phyloP scores from a whole-genome alignment of 2,113 vertebrate species.

The Lophochroa leadbeateri region DNA sequence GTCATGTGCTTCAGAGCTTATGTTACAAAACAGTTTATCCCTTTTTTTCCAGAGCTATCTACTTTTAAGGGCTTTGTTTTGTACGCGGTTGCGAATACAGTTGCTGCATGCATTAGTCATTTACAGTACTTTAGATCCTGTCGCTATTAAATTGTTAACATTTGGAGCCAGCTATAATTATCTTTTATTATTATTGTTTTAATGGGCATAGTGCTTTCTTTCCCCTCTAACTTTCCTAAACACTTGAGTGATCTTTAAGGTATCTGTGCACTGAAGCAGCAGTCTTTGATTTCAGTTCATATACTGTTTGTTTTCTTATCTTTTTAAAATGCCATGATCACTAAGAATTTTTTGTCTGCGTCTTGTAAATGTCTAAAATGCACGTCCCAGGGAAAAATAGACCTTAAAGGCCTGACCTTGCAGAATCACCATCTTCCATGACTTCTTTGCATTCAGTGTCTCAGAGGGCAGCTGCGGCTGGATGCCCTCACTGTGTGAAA shows the following conservation, averaged over 20 bases:
- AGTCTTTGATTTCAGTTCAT: neutral
- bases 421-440: neutral
- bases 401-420: neutral
- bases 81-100: neutral
- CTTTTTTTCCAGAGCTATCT: slow-evolving; percentile 21
- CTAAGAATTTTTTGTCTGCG: neutral
- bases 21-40: slow-evolving; percentile 4
- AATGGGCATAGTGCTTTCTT: slow-evolving; percentile 21
- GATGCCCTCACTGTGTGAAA: accelerated
- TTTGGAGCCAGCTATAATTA: slow-evolving; percentile 63
- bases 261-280: neutral
- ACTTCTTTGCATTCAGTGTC: neutral
- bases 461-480: neutral
- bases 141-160: slow-evolving; percentile 53
- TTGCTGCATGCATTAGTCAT: slow-evolving; percentile 58
- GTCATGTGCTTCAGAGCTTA: neutral
- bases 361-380: neutral
- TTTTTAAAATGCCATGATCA: neutral
- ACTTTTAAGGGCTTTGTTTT: slow-evolving; percentile 63
- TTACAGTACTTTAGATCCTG: slow-evolving; percentile 57
- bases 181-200: slow-evolving; percentile 34
- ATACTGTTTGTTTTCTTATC: neutral
- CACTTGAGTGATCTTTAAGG: neutral
- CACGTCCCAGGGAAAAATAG: neutral
- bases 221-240: slow-evolving; percentile 8